phyloP scores from a whole-genome alignment of 2,113 vertebrate species.

The Lepidothrix coronata region DNA sequence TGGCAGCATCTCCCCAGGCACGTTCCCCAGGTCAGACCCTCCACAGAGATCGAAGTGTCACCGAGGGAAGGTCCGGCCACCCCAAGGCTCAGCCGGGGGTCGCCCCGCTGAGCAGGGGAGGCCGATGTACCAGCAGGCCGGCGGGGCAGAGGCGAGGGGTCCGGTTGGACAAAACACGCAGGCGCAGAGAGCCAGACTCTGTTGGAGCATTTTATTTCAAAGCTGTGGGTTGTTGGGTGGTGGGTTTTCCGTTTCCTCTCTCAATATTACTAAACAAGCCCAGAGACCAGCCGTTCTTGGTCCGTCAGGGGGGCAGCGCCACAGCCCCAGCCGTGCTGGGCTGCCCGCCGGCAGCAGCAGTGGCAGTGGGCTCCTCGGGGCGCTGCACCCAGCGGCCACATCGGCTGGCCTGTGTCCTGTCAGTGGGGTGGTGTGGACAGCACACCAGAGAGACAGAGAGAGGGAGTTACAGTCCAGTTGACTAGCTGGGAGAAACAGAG shows the following conservation, averaged over 20 bases:
- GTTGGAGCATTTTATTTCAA: slow-evolving; percentile 74
- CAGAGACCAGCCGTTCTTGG: neutral
- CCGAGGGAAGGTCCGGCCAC: neutral
- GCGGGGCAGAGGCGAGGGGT: fast-evolving
- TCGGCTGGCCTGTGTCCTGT: neutral
- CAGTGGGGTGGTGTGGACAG: slow-evolving; percentile 70
- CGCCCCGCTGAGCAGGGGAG: neutral
- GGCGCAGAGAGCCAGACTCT: slow-evolving; percentile 48
- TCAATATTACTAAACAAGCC: neutral
- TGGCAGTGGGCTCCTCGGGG: neutral
- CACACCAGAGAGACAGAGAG: slow-evolving; percentile 73
- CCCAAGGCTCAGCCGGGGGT: slow-evolving; percentile 32
- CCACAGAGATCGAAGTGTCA: fast-evolving
- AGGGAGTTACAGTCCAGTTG: slow-evolving; percentile 20
- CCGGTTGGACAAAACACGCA: slow-evolving; percentile 50
- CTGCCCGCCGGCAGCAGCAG: neutral
- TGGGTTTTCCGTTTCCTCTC: neutral
- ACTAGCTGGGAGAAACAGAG: slow-evolving; percentile 34
- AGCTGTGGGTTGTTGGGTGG: neutral
- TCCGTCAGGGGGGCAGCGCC: neutral
- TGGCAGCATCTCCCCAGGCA: fast-evolving
- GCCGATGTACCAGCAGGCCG: fast-evolving
- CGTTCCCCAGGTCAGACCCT: neutral
- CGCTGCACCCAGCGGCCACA: neutral
- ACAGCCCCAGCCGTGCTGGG: neutral